Evolutionary conservation across 1,140 invertebrate species (phyloP).

Genomic region (Camponotus floridanus): DNA sequence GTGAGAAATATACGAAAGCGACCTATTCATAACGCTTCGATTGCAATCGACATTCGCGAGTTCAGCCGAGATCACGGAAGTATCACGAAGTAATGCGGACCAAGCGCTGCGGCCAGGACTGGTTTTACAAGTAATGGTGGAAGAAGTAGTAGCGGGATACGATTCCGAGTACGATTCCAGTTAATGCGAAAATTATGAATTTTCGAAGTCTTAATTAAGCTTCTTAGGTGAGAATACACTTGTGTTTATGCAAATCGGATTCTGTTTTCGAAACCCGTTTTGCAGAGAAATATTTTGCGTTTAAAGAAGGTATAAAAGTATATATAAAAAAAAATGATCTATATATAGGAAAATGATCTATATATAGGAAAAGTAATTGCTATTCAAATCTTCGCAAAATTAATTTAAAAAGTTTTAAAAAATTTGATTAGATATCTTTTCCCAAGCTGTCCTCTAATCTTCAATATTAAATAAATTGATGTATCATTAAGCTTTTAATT

Average conservation of each 20-base stretch:
- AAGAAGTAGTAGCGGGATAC: no score
- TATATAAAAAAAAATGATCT: background rate
- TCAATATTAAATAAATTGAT: background rate
- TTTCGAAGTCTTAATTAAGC: conserved; percentile 52
- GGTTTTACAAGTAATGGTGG: background rate
- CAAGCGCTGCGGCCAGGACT: background rate
- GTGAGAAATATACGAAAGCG: conserved; percentile 43
- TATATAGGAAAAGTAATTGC: background rate
- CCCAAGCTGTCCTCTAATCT: background rate
- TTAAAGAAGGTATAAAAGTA: background rate
- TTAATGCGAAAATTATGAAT: conserved; percentile 38
- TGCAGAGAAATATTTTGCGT: background rate
- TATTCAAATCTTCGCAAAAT: background rate
- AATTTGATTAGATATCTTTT: background rate
- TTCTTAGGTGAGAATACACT: conserved; percentile 7
- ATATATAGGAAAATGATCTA: background rate
- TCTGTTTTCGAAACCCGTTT: conserved; percentile 22
- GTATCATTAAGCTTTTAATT: background rate
- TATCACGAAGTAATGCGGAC: conserved; percentile 9
- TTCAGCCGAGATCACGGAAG: conserved; percentile 57
- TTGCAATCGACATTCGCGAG: conserved; percentile 60
- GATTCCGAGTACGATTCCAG: conserved; percentile 3
- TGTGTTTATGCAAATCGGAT: conserved; percentile 49
- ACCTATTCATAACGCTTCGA: conserved; percentile 65
- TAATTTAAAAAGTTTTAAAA: background rate